Conservation (phyloP, 2,113 vertebrate species). For the Anoura caudifer region DNA sequence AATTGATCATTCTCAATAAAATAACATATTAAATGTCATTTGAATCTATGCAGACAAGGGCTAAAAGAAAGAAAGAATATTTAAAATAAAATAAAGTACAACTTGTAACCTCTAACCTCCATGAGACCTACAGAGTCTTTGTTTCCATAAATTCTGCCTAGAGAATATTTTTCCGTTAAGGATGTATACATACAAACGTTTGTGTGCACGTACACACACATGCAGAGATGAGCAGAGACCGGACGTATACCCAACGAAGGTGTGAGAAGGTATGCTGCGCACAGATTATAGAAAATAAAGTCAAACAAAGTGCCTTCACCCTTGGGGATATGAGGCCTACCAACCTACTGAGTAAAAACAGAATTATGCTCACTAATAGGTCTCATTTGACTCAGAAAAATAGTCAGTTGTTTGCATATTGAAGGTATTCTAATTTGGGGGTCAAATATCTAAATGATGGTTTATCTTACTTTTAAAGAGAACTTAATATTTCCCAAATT, state of each 20-base stretch:
- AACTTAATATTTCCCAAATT: slow-evolving; percentile 20
- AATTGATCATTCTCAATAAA: not conserved
- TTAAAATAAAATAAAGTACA: not conserved
- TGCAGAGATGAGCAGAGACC: not conserved
- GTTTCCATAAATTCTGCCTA: slow-evolving; percentile 37
- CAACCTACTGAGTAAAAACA: not conserved
- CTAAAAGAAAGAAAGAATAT: not conserved
- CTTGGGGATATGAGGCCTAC: not conserved
- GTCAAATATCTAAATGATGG: not conserved
- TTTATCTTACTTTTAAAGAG: not conserved
- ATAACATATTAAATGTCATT: not conserved
- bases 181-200: accelerated
- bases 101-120: not conserved
- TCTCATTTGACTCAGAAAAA: slow-evolving; percentile 5
- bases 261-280: not conserved
- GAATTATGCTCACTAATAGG: not conserved
- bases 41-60: not conserved
- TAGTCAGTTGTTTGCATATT: not conserved
- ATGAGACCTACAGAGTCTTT: not conserved
- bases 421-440: not conserved
- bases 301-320: not conserved
- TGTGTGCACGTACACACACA: not conserved
- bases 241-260: not conserved
- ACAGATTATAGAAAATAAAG: not conserved
- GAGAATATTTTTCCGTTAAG: slow-evolving; percentile 21